Evolutionary conservation across 2,113 vertebrate species (phyloP), one percentile per base, ranked within the genome.

Genomic region (Hipposideros armiger): DNA sequence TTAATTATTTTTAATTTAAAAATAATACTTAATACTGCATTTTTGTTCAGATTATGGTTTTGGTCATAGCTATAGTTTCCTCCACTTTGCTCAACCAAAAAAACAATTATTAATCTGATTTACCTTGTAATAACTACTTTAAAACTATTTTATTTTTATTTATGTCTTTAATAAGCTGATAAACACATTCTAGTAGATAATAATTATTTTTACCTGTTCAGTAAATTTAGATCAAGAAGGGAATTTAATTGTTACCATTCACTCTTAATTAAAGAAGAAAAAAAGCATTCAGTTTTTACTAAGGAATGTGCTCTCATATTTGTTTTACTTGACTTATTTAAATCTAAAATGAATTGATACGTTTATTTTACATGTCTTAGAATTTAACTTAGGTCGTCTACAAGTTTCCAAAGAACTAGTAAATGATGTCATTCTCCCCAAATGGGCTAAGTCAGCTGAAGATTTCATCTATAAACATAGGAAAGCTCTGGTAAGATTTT

Each of bases 401-500:
- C 99, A 99, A 96, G 99, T 99, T 97, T 99, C 99, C 32, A 99
- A 99, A 98, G 99, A 99, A 77, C 74, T 98, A 54, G 99, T 99
- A 19, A 99, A 99, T 96, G 98, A 99, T 91, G 99, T 99, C 69
- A 64, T 99, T 97, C 99, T 99, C 36, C 99, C 99, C 1, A 99
- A 98, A 97, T 99, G 99, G 99, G 99, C 99, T 87, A 99, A 99
- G 83, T 99, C 99, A 54, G 99, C 99, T 0, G 99, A 99, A 98
- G 99, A 99, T 98, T 99, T 99, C 96, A 99, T 99, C 98, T 99
- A 98, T 98, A 99, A 99, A 97, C 99, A 99, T 98, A 99, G 99
- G 93, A 99, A 99, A 98, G 99, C 99, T 88, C 98, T 99, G 99
- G 99, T 99, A 98, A 99, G 98, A 56, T 76, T 50, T 74, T 95